Base-by-base conservation (phyloP, 2,888 invertebrate species). In the Pinctada fucata region DNA sequence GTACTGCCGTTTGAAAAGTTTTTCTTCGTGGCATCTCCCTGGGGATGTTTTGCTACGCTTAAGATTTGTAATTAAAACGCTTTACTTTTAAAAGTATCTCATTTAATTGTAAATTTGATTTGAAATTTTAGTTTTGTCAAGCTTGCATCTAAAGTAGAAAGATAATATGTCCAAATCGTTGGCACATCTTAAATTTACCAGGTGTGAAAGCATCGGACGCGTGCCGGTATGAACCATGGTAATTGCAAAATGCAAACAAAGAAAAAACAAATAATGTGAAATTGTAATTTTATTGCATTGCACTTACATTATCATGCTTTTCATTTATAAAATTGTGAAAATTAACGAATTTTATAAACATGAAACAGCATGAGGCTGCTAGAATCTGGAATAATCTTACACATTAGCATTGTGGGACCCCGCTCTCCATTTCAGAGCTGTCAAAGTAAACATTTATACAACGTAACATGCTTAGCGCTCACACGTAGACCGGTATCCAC, bases 321-420 rank as follows among this genome's bases (percentile, higher is more conserved):
- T 58, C 58, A 58, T 58, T 58, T 58, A 58, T 58, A 10, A 13
- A 10, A 10, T 58, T 58, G 58, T 58, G 58, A 58, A 58, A 58
- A 10, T 58, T 58, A 58, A 58, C 58, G 13, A 58, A 58, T 58
- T 58, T 58, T 6, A 58, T 10, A 58, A 58, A 10, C 58, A 58
- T 58, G 58, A 58, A 58, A 58, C 58, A 58, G 58, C 58, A 58
- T 58, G 58, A 58, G 6, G 58, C 58, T 58, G 58, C 58, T 58
- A 10, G 58, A 58, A 58, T 58, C 13, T 13, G 58, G 58, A 58
- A 58, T 58, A 58, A 58, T 10, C 58, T 58, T 58, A 58, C 58
- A 58, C 13, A 58, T 58, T 58, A 10, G 58, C 58, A 58, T 58
- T 58, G 8, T 58, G 13, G 13, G 6, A 10, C 13, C 13, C 8